Evolutionary conservation across 2,113 vertebrate species (phyloP).

Genomic region (Corythornis madagascariensis): DNA sequence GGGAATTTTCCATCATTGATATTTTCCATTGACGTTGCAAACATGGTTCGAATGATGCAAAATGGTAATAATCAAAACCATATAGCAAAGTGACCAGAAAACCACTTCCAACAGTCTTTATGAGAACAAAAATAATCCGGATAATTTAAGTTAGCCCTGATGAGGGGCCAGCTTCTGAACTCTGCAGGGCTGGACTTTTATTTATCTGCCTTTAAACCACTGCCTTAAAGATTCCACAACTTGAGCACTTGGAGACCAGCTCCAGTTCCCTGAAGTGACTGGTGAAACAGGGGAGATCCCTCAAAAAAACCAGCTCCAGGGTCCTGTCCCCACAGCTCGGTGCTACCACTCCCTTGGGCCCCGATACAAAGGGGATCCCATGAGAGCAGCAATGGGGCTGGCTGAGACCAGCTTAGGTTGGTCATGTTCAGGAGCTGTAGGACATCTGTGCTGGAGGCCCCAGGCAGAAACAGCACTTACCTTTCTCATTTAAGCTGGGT

Average conservation of each 20-base stretch:
- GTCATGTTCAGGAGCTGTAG: not conserved
- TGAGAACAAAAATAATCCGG: not conserved
- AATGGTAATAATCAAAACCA: not conserved
- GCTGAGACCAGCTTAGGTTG: not conserved
- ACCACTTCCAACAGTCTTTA: not conserved
- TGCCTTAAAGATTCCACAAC: not conserved
- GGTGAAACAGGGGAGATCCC: not conserved
- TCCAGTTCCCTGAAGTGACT: not conserved
- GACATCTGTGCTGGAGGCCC: not conserved
- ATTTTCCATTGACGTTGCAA: not conserved
- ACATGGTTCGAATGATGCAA: not conserved
- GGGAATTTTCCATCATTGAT: not conserved
- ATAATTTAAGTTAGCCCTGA: not conserved
- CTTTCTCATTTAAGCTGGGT: not conserved
- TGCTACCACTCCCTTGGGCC: not conserved
- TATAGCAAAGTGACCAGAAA: not conserved
- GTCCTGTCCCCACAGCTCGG: not conserved
- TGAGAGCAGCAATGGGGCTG: not conserved
- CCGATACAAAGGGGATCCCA: not conserved
- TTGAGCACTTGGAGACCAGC: not conserved
- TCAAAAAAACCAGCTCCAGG: not conserved
- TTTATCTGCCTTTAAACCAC: not conserved
- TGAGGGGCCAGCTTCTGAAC: not conserved
- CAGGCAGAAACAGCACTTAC: not conserved
- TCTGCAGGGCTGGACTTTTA: not conserved